Percentiles rank a stretch among this genome's conserved stretches.
Evolutionary conservation across 2,797 vertebrate genomes (phyloP).

Genomic region (Vultur gryphus): DNA sequence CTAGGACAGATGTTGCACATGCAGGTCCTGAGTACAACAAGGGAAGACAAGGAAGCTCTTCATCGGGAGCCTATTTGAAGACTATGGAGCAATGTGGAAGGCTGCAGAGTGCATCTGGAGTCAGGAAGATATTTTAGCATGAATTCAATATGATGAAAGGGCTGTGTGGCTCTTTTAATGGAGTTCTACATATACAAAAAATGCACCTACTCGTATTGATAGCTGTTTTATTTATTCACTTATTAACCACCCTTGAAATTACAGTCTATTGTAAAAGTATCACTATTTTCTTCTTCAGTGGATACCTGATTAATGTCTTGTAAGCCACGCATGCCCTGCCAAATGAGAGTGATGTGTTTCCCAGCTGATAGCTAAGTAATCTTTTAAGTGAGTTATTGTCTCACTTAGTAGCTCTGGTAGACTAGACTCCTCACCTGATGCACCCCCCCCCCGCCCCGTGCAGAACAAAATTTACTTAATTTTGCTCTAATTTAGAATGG

Average conservation of each 20-base stretch:
- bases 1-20: background rate
- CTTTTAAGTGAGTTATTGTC: background rate
- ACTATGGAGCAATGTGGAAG: background rate
- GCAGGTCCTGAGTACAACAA: background rate
- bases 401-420: background rate
- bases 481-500: background rate
- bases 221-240: conserved; percentile 22
- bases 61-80: background rate
- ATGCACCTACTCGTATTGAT: background rate
- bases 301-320: conserved; percentile 19
- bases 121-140: background rate
- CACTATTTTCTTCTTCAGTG: conserved; percentile 12
- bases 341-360: background rate
- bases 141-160: background rate
- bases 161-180: background rate
- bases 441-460: background rate
- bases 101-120: background rate
- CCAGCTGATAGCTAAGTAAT: conserved; percentile 8
- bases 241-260: conserved; percentile 51
- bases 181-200: background rate
- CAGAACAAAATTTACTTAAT: background rate
- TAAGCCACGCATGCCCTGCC: background rate
- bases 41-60: background rate
- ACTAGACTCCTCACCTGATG: background rate
- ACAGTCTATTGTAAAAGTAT: conserved; percentile 7